Evolutionary conservation across 2,888 invertebrate genomes (phyloP), one percentile per base, ranked within the genome.

Genomic region (Yponomeuta malinellus): DNA sequence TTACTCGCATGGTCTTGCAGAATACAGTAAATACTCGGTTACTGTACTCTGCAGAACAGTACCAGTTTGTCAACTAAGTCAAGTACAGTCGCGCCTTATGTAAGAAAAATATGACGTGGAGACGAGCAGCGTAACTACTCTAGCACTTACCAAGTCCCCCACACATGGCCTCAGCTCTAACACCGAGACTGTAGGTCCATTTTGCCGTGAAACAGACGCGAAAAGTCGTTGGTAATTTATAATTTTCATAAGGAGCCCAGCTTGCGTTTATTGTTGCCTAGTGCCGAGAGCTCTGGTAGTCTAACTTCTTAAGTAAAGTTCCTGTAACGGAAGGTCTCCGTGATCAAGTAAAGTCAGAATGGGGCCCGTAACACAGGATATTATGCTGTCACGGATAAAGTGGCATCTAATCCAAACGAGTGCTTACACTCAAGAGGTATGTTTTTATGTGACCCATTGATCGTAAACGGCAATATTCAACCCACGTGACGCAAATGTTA

Each of bases 51-150:
- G 2, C 71, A 15, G 74, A 79, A 76, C 70, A 78, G 82, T 88
- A 90, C 90, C 74, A 75, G 88, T 86, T 83, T 82, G 82, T 86
- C 86, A 79, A 84, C 83, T 81, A 83, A 83, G 88, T 90, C 88
- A 86, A 88, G 89, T 86, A 88, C 86, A 86, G 78, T 80, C 80
- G 76, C 73, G 74, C 78, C 81, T 88, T 88, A 86, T 83, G 83
- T 85, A 87, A 85, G 80, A 68, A 68, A 66, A 43, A 68, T 68
- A 59, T 59, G 52, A 59, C 65, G 65, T 65, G 65, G 33, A 12
- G 68, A 68, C 68, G 68, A 43, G 68, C 74, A 59, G 15, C 52
- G 52, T 74, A 74, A 74, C 76, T 71, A 78, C 70, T 76, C 70
- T 76, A 76, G 76, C 75, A 77, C 74, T 79, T 76, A 78, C 79